Conservation (phyloP, 2,113 vertebrate genomes). For the Syrrhaptes paradoxus region DNA sequence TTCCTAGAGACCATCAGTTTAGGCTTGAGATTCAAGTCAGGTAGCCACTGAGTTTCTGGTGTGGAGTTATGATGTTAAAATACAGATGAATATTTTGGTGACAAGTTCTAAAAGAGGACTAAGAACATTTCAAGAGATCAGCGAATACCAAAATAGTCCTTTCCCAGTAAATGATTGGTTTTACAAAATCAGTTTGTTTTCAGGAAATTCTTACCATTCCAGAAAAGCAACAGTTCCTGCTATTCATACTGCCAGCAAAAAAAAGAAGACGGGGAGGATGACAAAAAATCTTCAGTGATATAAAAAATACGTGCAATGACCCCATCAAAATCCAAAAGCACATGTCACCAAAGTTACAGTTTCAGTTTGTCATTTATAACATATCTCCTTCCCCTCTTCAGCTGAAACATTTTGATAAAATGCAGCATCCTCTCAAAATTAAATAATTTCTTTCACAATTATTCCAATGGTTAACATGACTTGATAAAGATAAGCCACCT, state of each 20-base stretch:
- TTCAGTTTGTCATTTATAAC: not conserved
- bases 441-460: not conserved
- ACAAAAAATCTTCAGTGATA: not conserved
- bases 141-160: not conserved
- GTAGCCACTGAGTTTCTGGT: not conserved
- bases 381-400: not conserved
- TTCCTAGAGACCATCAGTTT: not conserved
- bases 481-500: not conserved
- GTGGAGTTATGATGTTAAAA: not conserved
- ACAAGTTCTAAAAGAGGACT: not conserved
- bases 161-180: not conserved
- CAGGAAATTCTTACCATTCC: not conserved
- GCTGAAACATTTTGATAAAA: not conserved
- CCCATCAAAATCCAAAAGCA: not conserved
- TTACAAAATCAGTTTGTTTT: not conserved
- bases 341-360: not conserved
- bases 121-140: not conserved
- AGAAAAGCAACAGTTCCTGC: not conserved
- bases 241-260: not conserved
- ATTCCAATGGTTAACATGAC: not conserved
- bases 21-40: not conserved
- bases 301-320: not conserved
- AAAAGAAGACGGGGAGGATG: fast-evolving
- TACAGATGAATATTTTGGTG: not conserved
- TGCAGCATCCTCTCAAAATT: not conserved